Percentiles rank a stretch among this genome's conserved stretches.
phyloP scores from a whole-genome alignment of 1,140 invertebrate species.

The Chlorops oryzae region DNA sequence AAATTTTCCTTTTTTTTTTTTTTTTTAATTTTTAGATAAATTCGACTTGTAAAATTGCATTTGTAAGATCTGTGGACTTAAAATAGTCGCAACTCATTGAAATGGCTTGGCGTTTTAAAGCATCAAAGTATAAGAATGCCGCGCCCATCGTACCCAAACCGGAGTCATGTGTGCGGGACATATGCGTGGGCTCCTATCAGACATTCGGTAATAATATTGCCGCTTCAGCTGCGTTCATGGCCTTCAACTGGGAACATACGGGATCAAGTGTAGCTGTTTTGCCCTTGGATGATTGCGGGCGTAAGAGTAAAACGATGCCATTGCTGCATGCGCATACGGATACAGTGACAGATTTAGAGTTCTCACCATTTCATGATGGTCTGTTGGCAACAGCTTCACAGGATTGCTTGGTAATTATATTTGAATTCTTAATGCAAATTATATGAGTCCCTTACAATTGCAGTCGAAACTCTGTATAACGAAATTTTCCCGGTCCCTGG shows the following conservation, averaged over 20 bases:
- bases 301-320: constrained; percentile 79
- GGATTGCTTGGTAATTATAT: constrained; percentile 63
- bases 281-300: constrained; percentile 76
- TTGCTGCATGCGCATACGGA: constrained; percentile 78
- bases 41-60: too few species aligned
- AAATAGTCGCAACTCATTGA: neutral
- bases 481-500: too few species aligned
- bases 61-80: too few species aligned
- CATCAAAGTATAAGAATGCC: constrained; percentile 95
- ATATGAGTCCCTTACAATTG: neutral
- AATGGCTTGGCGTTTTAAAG: constrained; percentile 94
- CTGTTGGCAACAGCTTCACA: constrained; percentile 83
- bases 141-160: constrained; percentile 86
- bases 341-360: constrained; percentile 90
- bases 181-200: constrained; percentile 83
- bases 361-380: constrained; percentile 91
- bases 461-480: too few species aligned
- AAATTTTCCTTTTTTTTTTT: too few species aligned
- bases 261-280: constrained; percentile 82
- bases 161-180: constrained; percentile 82
- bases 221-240: constrained; percentile 86
- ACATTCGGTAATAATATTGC: constrained; percentile 92
- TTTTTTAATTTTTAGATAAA: too few species aligned
- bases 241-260: constrained; percentile 83
- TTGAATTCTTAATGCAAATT: neutral